These are phyloP conservation scores for Gari tellinella DNA, from an alignment of 2,888 invertebrate species.

Conservation along the genomic window DNA sequence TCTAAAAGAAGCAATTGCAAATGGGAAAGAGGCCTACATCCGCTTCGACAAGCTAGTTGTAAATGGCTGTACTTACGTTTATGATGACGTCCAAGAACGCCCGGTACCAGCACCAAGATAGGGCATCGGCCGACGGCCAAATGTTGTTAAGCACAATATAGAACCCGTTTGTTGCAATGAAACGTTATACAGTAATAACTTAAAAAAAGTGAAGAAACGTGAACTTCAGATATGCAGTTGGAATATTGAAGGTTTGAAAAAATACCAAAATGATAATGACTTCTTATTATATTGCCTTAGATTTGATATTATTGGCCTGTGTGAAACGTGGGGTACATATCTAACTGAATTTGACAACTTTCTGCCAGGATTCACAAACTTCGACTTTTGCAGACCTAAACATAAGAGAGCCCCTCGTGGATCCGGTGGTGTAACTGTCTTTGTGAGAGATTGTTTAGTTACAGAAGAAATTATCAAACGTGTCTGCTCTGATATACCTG, in stretches of 20 bases:
- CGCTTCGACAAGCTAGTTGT: background rate
- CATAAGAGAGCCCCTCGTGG: background rate
- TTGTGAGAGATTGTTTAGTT: constrained; percentile 1
- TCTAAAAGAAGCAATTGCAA: background rate
- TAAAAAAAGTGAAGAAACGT: no score
- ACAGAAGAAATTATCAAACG: background rate
- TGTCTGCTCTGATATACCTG: background rate
- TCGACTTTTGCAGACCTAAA: background rate
- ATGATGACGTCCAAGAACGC: no score
- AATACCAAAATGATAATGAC: background rate
- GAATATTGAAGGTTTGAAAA: constrained; percentile 8
- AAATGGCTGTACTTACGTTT: background rate
- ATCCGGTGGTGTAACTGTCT: constrained; percentile 6
- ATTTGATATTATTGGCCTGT: constrained; percentile 8
- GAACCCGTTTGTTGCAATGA: no score
- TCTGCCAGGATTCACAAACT: constrained; percentile 1
- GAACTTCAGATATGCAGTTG: constrained; percentile 2
- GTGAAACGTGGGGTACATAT: background rate
- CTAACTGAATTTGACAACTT: background rate
- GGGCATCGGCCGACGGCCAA: no score
- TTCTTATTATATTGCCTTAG: background rate
- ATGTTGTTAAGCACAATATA: no score
- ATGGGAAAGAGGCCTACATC: background rate
- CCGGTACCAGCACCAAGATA: no score
- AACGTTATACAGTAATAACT: no score